Base-by-base conservation (phyloP, 2,888 invertebrate genomes). In the Lepidochrysops patricia region DNA sequence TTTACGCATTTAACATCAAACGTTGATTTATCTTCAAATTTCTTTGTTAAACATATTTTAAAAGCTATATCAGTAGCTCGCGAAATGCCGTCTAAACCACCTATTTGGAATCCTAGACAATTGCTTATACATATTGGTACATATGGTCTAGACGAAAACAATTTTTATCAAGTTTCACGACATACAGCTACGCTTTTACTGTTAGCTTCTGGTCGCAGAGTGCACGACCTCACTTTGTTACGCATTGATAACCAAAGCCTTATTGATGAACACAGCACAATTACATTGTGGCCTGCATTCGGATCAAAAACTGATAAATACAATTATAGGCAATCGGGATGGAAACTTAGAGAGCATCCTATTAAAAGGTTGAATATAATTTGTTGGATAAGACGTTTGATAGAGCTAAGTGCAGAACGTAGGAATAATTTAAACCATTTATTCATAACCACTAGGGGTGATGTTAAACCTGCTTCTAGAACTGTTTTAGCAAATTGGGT, bases 21-120 rank as follows among this genome's bases (percentile, higher is more conserved):
- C 37, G n/a, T 58, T 5, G 58, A 64, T 29, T 19, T 63, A 15
- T 52, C 61, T 7, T 62, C 62, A 19, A 57, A 63, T 57, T 64
- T 64, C 34, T 60, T 61, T 13, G 37, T 62, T 1, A 62, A 57
- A 27, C 62, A 64, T 32, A 35, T 64, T 9, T 48, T 62, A 56
- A 62, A 59, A 56, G 62, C 62, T 2, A 64, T 64, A 25, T 62
- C 60, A 7, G 43, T 62, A n/a, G 32, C 61, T 3, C 48, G 48
- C 1, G 26, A 25, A 9, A 60, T 15, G 50, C 37, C 19, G 0
- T 23, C 19, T 23, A 62, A 61, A 34, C 32, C 62, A n/a, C 64
- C 64, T 7, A 62, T 64, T 37, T 62, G 62, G 62, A 57, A 60
- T 27, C 64, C 61, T 6, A 61, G 43, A 43, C n/a, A 29, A 13